These are phyloP conservation scores for Candidula unifasciata DNA, from an alignment of 2,888 invertebrate genomes.

Conservation along the genomic window DNA sequence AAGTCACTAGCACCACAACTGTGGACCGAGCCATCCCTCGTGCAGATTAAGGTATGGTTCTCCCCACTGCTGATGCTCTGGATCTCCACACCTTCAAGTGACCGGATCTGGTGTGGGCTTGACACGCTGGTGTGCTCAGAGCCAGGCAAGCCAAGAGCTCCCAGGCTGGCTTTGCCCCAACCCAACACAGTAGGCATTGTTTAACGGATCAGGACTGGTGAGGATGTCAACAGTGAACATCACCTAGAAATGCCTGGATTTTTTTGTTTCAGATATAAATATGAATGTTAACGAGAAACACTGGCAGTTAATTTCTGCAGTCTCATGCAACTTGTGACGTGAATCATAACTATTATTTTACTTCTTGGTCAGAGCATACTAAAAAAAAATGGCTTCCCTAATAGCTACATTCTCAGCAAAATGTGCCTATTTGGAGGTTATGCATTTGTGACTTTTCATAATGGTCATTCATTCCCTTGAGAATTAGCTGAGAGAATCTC, in stretches of 20 bases:
- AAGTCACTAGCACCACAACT: conserved; percentile 95
- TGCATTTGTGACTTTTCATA: too few species aligned
- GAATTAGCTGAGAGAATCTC: too few species aligned
- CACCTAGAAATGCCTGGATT: neutral
- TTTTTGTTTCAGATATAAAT: neutral
- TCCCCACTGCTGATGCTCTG: conserved; percentile 85
- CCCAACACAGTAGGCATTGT: conserved; percentile 73
- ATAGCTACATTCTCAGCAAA: too few species aligned
- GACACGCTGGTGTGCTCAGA: conserved; percentile 85
- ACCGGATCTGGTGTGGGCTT: conserved; percentile 78
- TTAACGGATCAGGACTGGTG: neutral
- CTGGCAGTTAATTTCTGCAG: too few species aligned
- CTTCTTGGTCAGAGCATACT: too few species aligned
- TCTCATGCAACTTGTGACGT: too few species aligned
- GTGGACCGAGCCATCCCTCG: conserved; percentile 87
- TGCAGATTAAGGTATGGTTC: conserved; percentile 88
- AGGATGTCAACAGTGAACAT: neutral
- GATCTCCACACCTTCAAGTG: conserved; percentile 60
- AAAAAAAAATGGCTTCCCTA: too few species aligned
- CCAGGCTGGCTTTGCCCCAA: conserved; percentile 88
- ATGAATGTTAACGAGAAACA: too few species aligned
- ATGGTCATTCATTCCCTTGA: too few species aligned
- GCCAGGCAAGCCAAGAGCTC: conserved; percentile 88
- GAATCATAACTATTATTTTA: too few species aligned
- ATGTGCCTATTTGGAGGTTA: too few species aligned